These are phyloP conservation scores for Capreolus pygargus DNA, from an alignment of 2,113 vertebrate genomes.

Conservation along the genomic window DNA sequence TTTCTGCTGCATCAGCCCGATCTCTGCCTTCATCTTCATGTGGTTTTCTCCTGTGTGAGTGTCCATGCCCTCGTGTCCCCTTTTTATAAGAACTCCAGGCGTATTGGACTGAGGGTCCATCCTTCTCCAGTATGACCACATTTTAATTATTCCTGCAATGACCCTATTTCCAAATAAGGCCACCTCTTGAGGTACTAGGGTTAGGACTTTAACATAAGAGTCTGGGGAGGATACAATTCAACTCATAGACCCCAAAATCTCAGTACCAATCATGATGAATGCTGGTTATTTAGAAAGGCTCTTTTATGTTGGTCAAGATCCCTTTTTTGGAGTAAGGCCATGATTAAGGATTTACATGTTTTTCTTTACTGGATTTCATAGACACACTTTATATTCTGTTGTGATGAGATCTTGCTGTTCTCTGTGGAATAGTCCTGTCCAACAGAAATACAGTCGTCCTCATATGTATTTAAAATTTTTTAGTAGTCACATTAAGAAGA, in stretches of 20 bases:
- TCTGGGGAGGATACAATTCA: neutral
- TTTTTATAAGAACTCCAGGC: neutral
- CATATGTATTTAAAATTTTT: neutral
- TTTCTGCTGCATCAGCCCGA: neutral
- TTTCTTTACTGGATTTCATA: constrained; percentile 14
- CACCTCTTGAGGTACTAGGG: neutral
- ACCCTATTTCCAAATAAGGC: neutral
- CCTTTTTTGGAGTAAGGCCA: neutral
- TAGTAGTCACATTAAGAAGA: neutral
- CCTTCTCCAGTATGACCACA: neutral
- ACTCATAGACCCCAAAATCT: neutral
- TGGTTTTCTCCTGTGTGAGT: neutral
- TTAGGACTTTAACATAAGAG: neutral
- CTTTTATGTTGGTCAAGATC: neutral
- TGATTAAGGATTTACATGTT: neutral
- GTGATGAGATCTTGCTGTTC: neutral
- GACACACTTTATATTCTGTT: neutral
- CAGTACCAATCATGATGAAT: neutral
- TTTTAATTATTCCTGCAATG: neutral
- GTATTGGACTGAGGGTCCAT: neutral
- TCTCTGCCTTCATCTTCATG: neutral
- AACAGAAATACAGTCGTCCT: neutral
- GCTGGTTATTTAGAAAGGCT: neutral
- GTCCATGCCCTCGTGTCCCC: neutral
- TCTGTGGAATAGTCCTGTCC: neutral